phyloP scores from a whole-genome alignment of 2,113 vertebrate species.

The Erinaceus europaeus region DNA sequence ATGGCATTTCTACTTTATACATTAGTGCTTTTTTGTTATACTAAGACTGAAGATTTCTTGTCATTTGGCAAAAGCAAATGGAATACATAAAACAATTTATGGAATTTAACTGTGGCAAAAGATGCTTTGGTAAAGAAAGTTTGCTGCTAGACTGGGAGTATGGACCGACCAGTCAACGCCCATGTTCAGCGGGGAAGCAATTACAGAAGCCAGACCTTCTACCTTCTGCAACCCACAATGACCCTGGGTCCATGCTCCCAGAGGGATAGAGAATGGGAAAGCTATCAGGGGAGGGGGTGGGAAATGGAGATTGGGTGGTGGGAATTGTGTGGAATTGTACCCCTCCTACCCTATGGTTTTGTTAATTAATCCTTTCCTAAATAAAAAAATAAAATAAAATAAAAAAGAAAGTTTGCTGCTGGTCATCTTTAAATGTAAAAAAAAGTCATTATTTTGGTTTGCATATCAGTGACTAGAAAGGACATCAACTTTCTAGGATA shows the following conservation, averaged over 20 bases:
- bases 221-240: too few relatives aligned
- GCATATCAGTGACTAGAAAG: background rate
- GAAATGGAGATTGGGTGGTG: too few relatives aligned
- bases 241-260: too few relatives aligned
- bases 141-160: too few relatives aligned
- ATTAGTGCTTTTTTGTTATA: constrained; percentile 54
- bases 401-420: constrained; percentile 12
- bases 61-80: constrained; percentile 64
- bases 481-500: constrained; percentile 16
- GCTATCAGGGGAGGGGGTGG: too few relatives aligned
- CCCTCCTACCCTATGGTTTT: too few relatives aligned
- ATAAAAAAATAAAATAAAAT: background rate
- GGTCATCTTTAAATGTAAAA: background rate
- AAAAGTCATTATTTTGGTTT: constrained; percentile 19
- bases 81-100: constrained; percentile 13
- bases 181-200: too few relatives aligned
- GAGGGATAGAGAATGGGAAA: too few relatives aligned
- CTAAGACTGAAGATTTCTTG: constrained; percentile 40
- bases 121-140: constrained; percentile 30
- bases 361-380: too few relatives aligned
- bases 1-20: constrained; percentile 61
- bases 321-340: too few relatives aligned
- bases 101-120: constrained; percentile 29
- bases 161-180: too few relatives aligned
- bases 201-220: too few relatives aligned